These are phyloP conservation scores for Tinamus major DNA, from an alignment of 2,797 vertebrate species.

Conservation along the genomic window DNA sequence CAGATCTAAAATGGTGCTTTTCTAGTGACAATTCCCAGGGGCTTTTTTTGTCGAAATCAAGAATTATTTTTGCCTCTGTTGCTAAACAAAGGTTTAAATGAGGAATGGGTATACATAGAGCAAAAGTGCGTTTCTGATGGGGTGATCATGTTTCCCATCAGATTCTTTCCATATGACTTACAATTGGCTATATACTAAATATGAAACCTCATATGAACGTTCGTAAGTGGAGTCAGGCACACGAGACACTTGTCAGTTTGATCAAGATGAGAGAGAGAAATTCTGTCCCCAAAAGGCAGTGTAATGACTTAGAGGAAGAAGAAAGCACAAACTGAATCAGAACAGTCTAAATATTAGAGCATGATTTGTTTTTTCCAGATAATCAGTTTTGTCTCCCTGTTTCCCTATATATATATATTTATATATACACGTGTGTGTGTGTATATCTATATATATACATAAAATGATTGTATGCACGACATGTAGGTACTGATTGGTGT, in stretches of 20 bases:
- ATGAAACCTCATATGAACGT: neutral
- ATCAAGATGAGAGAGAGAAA: neutral
- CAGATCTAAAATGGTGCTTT: slow-evolving; percentile 16
- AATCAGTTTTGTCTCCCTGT: neutral
- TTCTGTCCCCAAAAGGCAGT: neutral
- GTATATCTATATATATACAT: neutral
- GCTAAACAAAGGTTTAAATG: slow-evolving; percentile 20
- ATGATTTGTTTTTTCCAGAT: neutral
- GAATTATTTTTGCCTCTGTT: neutral
- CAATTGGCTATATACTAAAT: neutral
- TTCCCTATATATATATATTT: neutral
- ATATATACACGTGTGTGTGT: no score
- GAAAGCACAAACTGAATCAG: neutral
- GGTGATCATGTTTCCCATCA: slow-evolving; percentile 7
- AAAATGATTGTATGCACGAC: neutral
- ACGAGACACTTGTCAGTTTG: neutral
- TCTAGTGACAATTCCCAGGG: neutral
- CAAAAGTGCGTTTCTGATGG: neutral
- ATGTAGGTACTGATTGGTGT: neutral
- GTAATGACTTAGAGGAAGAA: neutral
- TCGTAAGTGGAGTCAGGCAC: neutral
- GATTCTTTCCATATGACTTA: neutral
- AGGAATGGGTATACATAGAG: neutral
- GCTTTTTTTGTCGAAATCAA: neutral
- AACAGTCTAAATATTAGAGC: neutral